Evolutionary conservation across 1,140 invertebrate genomes (phyloP).

Genomic region (Formica selysi): DNA sequence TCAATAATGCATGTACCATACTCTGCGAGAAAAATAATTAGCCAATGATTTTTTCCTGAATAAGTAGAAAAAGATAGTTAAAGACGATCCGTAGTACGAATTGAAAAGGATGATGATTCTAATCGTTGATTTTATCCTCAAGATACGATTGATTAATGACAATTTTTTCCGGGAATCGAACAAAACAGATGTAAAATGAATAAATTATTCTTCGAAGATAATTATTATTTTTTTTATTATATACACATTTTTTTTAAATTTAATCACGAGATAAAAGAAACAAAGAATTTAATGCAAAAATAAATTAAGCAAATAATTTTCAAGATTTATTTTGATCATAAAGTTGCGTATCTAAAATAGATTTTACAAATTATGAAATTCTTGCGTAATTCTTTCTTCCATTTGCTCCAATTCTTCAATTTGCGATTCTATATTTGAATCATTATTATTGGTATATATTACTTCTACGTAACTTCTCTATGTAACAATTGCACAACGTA

Average conservation of each 20-base stretch:
- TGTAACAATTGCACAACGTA: conserved; percentile 26
- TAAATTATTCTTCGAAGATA: not conserved
- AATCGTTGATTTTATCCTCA: not conserved
- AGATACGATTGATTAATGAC: not conserved
- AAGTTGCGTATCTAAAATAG: conserved; percentile 12
- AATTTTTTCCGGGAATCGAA: not conserved
- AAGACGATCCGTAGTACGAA: not conserved
- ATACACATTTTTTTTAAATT: not conserved
- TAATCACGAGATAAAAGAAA: not conserved
- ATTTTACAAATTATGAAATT: conserved; percentile 12
- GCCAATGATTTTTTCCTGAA: not conserved
- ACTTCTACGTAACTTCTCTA: not conserved
- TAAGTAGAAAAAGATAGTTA: not conserved
- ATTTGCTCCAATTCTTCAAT: conserved; percentile 1
- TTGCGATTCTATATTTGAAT: conserved; percentile 31
- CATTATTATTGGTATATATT: not conserved
- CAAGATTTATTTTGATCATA: too few species aligned
- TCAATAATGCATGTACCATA: not conserved
- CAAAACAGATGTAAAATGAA: not conserved
- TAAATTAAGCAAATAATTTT: not conserved
- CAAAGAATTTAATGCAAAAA: not conserved
- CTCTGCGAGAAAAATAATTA: not conserved
- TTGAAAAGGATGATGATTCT: not conserved
- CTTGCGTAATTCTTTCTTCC: not conserved
- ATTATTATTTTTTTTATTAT: not conserved